Base-by-base conservation (phyloP, 1,140 invertebrate genomes). In the Bombus sylvicola region DNA sequence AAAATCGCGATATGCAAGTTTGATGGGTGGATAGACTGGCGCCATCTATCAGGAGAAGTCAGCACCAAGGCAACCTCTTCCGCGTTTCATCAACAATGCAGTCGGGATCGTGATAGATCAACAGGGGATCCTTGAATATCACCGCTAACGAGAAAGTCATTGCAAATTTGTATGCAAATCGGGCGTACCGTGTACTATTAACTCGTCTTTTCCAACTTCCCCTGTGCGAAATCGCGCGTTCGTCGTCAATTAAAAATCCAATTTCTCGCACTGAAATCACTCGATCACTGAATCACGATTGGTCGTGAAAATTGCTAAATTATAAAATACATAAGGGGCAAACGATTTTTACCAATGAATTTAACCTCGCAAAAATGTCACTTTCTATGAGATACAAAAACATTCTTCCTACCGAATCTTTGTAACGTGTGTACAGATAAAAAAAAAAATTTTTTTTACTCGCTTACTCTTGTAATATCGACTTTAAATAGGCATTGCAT, bases 61-160 rank as follows among this genome's bases (percentile, higher is more conserved):
- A 37, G 59, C 43, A 89, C 88, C 62, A 75, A 64, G 13, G 47
- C 10, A 3, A 59, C 59, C 71, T 81, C 77, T 81, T 89, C 76
- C 66, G 68, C 34, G 81, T 90, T 83, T 84, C 85, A 90, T 90
- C 88, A 90, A 89, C 85, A 90, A 90, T 43, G 85, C 79, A 90
- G 88, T 64, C 47, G 31, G 22, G 74, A 78, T 83, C 74, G 74
- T 77, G 81, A 83, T 83, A 83, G 81, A 83, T 64, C 74, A 77
- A 57, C 41, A 39, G 1, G 22, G 6, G 15, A 22, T 1, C 28
- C 3, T 15, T 18, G 68, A 31, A 81, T 59, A n/a, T 34, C 43
- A 34, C 28, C 39, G 34, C 64, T 78, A 83, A 83, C 64, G 64
- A 83, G 81, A 83, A 78, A 83, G 74, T 57, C 74, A 43, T 83